Base-by-base conservation (phyloP, 2,113 vertebrate genomes). In the Esox niger region DNA sequence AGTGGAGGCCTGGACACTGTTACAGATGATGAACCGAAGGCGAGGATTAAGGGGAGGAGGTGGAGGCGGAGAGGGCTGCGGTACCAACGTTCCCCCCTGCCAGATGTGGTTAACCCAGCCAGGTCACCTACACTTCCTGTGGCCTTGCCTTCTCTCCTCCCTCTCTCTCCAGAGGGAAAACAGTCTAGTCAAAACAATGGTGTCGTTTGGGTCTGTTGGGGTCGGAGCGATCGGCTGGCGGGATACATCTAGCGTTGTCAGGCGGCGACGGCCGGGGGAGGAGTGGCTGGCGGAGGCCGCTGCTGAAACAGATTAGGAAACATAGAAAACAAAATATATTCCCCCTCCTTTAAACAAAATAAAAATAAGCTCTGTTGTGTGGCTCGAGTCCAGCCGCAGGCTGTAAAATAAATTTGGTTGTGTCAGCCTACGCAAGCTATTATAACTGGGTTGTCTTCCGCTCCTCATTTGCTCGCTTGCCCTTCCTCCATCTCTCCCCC, bases 111-210 rank as follows among this genome's bases (percentile, higher is more conserved):
- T 88, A 82, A 88, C 87, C 87, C 85, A 82, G 69, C 83, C 77
- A 73, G 88, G 87, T 90, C 89, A 90, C 87, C 89, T 91, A 88
- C 84, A 90, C 88, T 90, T 90, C 88, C 87, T 81, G 77, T 88
- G 87, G 90, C 82, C 81, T 85, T 78, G 72, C 79, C 15, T 38
- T 13, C 35, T 38, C 32, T 33, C 32, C 32, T 43, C 35, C 11
- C 15, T 15, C 38, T 43, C 38, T 43, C 67, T 49, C 69, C 57
- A 74, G 78, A 87, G 82, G 81, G 81, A 90, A 91, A 91, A 91
- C 90, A 91, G 91, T 93, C 88, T 91, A 91, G 90, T 90, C 84
- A 92, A 91, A 92, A 92, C 91, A 91, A 91, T 91, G 82, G 82
- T 91, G 90, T 91, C 86, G 91, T 90, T 93, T 91, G 86, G 86